Evolutionary conservation across 2,888 invertebrate genomes (phyloP).

Genomic region (Mimas tiliae): DNA sequence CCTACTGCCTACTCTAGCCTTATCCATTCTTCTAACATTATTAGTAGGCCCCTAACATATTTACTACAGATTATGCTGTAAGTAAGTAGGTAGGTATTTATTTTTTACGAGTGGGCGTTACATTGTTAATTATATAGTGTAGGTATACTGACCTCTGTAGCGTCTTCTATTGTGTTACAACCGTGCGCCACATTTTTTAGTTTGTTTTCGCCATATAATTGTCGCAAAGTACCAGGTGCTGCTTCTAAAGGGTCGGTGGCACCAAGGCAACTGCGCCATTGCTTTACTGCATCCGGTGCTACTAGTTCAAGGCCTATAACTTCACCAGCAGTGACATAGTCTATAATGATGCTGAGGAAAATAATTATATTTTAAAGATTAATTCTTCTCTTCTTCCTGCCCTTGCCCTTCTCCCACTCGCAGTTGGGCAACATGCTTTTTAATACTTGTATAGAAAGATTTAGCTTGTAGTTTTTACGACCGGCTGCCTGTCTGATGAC

Average conservation of each 20-base stretch:
- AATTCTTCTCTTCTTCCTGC: no score
- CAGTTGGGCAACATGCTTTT: no score
- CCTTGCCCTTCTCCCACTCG: no score
- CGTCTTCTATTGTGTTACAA: conserved; percentile 85
- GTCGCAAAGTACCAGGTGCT: conserved; percentile 85
- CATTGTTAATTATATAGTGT: not conserved
- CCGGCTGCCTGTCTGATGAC: no score
- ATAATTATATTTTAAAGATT: not conserved
- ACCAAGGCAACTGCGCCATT: conserved; percentile 87
- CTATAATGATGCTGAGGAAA: conserved; percentile 82
- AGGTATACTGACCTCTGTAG: conserved; percentile 61
- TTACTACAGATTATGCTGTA: no score
- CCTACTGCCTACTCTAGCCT: no score
- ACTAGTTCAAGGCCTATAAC: conserved; percentile 90
- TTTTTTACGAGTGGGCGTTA: no score
- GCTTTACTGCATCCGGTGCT: conserved; percentile 87
- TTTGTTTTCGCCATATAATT: conserved; percentile 87
- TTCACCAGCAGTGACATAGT: conserved; percentile 89
- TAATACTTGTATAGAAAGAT: no score
- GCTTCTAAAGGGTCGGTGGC: conserved; percentile 86
- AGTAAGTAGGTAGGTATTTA: no score
- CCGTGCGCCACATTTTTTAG: conserved; percentile 89
- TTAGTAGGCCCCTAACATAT: no score
- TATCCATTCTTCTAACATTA: no score
- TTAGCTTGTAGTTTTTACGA: no score